Percentiles rank a stretch among this genome's conserved stretches.
phyloP scores from a whole-genome alignment of 2,888 invertebrate genomes.

The Hypena proboscidalis region DNA sequence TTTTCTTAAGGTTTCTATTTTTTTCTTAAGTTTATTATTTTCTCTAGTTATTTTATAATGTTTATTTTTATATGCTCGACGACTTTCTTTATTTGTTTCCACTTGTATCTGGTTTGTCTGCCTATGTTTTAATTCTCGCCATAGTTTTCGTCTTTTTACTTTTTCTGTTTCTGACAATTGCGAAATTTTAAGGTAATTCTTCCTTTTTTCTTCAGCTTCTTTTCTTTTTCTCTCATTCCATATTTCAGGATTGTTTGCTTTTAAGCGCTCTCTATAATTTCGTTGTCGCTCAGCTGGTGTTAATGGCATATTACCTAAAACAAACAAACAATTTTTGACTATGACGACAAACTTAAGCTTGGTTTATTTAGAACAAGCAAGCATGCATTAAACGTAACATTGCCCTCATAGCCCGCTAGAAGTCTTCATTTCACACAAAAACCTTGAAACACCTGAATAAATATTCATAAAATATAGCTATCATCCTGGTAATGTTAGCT shows the following conservation, averaged over 20 bases:
- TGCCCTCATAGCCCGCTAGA: too few species aligned
- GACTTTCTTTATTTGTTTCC: constrained; percentile 1
- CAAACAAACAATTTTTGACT: too few species aligned
- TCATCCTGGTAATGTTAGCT: too few species aligned
- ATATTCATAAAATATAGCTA: too few species aligned
- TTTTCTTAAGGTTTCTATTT: constrained; percentile 7
- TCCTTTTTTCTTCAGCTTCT: constrained; percentile 1
- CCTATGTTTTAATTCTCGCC: constrained; percentile 1
- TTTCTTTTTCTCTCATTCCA: constrained; percentile 4
- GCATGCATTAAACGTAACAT: too few species aligned
- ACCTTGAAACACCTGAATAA: too few species aligned
- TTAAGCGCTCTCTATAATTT: constrained; percentile 3
- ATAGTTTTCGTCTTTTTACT: not conserved
- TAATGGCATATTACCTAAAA: too few species aligned
- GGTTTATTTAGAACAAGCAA: too few species aligned
- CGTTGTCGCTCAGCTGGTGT: constrained; percentile 3
- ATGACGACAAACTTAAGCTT: too few species aligned
- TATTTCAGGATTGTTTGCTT: constrained; percentile 2
- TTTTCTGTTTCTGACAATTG: constrained; percentile 4
- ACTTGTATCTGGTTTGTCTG: not conserved
- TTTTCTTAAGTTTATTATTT: constrained; percentile 4
- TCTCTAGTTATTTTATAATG: constrained; percentile 10
- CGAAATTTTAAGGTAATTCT: constrained; percentile 1
- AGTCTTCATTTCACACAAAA: too few species aligned
- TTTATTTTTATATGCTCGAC: constrained; percentile 7